Base-by-base conservation (phyloP, 1,140 invertebrate genomes). In the Cyclina sinensis region DNA sequence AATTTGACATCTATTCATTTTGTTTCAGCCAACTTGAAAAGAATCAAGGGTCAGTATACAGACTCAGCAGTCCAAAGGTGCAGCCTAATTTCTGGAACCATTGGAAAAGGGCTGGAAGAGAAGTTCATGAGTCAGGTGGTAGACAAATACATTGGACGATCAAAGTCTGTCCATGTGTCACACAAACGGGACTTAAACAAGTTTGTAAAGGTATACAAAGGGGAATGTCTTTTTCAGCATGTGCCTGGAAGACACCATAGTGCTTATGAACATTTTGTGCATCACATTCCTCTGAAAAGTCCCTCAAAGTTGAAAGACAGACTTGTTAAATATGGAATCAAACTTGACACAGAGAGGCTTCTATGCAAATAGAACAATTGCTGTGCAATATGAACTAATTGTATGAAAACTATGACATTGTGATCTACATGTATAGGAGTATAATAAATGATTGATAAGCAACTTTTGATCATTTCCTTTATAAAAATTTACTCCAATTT, bases 41-140 rank as follows among this genome's bases (percentile, higher is more conserved):
- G 76, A 18, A 37, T 39, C 30, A 74, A 80, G 59, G 88, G 88
- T 12, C 88, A 89, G 62, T 89, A 89, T 51, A 85, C 74, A 70
- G 88, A 89, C 32, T 30, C 21, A 80, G 88, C 65, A 2, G 65
- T 70, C 4, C 65, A 70, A 1, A 70, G 65, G 37, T 70, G 65
- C 35, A 89, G 82, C 35, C 80, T 82, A 30, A 89, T 86, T 54
- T 30, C 74, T 18, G 81, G 82, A 5, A 89, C 81, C 12, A 24
- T 89, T 30, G 88, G 88, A 37, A 79, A 89, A 54, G 74, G 54
- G 24, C 39, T 89, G 14, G 88, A 89, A 32, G 59, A 85, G 21
- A 81, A 79, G 21, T 85, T 89, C 32, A 70, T 70, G 59, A 27
- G 21, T 12, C n/a, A 89, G 11, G 48, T 89, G 0, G 46, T 89